Base-by-base conservation (phyloP, 2,888 invertebrate genomes). In the Bimastos eiseni region DNA sequence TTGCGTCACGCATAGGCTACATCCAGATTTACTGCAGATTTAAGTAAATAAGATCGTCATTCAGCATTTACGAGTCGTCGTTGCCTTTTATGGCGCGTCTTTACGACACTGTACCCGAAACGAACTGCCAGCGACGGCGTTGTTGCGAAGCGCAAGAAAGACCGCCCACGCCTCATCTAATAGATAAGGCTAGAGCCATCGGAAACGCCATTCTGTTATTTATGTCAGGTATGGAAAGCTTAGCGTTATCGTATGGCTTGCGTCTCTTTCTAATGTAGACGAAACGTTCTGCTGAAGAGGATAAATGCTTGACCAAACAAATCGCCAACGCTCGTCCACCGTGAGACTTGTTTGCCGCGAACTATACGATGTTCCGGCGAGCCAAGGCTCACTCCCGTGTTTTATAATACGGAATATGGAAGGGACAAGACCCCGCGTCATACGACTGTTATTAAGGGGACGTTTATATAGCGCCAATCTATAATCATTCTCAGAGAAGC, bases 181-280 rank as follows among this genome's bases (percentile, higher is more conserved):
- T n/a, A 70, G 70, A 70, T 70, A 70, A 49, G 8, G 49, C 49
- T 38, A 13, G 5, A 24, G 21, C 49, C 49, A 21, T 21, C 49
- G 21, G 49, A 49, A 24, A n/a, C n/a, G 70, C 70, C 70, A 6
- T n/a, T 70, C 70, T 30, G 70, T 70, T 70, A 70, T 70, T n/a
- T 70, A 70, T 70, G 70, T n/a, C 70, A 70, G 70, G 70, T 70
- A 11, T n/a, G n/a, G n/a, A 24, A 41, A n/a, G 70, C 70, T 70
- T 70, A 70, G n/a, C 70, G n/a, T n/a, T 70, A n/a, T 70, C 70
- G 30, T 70, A 11, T 70, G 49, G 49, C 49, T 24, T 24, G 17
- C 70, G 70, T 70, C 70, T n/a, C 70, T 70, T 30, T 70, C 70
- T 70, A 70, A 70, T 70, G 70, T 70, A 70, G 70, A 70, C 70